Conservation (phyloP, 2,888 invertebrate species). For the Eumacrocentrus americanus region DNA sequence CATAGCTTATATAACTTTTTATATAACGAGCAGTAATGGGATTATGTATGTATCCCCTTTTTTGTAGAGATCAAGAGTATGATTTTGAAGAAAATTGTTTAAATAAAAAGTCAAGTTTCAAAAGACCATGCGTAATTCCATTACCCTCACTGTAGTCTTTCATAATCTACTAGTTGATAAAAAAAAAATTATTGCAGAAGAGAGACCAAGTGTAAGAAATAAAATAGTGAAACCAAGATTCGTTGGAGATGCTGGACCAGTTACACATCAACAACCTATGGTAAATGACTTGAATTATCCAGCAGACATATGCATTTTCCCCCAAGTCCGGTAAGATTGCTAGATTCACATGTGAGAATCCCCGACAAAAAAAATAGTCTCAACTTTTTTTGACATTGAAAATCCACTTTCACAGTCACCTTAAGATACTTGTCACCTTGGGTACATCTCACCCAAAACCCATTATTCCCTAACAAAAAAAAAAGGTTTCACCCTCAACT, state of each 20-base stretch:
- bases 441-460: background rate
- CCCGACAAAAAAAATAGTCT: too few relatives aligned
- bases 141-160: constrained; percentile 39
- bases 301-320: too few relatives aligned
- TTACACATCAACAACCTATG: too few relatives aligned
- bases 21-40: constrained; percentile 39
- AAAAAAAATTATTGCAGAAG: background rate
- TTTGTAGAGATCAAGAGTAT: background rate
- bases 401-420: constrained; percentile 23
- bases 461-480: background rate
- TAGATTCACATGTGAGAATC: too few relatives aligned
- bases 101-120: constrained; percentile 35
- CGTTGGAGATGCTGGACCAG: constrained; percentile 9
- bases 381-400: too few relatives aligned
- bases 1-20: background rate
- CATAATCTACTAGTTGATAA: too few relatives aligned
- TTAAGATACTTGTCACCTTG: constrained; percentile 17
- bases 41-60: constrained; percentile 38
- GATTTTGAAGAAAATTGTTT: constrained; percentile 25
- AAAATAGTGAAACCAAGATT: constrained; percentile 17
- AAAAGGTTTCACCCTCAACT: background rate
- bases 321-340: too few relatives aligned
- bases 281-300: background rate
- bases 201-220: background rate
- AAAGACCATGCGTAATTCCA: constrained; percentile 45